Conservation (phyloP, 2,888 invertebrate genomes). For the Euphydryas editha region DNA sequence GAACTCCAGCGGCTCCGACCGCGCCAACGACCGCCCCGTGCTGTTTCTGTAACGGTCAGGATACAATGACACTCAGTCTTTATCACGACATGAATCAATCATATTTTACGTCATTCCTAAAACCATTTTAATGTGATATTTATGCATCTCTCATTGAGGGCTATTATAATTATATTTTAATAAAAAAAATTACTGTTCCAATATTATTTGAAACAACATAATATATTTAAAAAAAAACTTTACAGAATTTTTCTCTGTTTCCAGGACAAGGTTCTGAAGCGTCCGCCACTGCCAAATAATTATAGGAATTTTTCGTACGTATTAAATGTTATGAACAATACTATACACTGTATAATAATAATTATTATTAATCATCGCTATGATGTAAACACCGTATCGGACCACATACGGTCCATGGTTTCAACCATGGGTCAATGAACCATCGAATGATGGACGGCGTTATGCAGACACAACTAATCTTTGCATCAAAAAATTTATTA, state of each 20-base stretch:
- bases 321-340: conserved; percentile 37
- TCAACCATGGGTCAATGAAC: conserved; percentile 4
- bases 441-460: background rate
- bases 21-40: too few species aligned
- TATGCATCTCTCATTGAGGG: too few species aligned
- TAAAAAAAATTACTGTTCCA: too few species aligned
- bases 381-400: conserved; percentile 3
- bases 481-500: background rate
- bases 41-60: too few species aligned
- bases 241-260: conserved; percentile 28
- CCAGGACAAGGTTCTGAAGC: conserved; percentile 45
- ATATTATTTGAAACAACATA: too few species aligned
- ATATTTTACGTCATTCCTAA: too few species aligned
- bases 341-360: conserved; percentile 25
- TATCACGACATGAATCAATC: too few species aligned
- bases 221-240: background rate
- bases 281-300: conserved; percentile 51
- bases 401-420: conserved; percentile 7
- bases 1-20: too few species aligned
- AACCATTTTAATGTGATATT: too few species aligned
- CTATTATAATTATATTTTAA: too few species aligned
- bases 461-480: background rate
- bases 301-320: conserved; percentile 44
- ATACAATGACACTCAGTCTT: too few species aligned
- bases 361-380: conserved; percentile 16